A percentile compares a stretch with the other conserved stretches of the same genome.
Conservation (phyloP, 1,140 invertebrate genomes). For the Metopolophium dirhodum region DNA sequence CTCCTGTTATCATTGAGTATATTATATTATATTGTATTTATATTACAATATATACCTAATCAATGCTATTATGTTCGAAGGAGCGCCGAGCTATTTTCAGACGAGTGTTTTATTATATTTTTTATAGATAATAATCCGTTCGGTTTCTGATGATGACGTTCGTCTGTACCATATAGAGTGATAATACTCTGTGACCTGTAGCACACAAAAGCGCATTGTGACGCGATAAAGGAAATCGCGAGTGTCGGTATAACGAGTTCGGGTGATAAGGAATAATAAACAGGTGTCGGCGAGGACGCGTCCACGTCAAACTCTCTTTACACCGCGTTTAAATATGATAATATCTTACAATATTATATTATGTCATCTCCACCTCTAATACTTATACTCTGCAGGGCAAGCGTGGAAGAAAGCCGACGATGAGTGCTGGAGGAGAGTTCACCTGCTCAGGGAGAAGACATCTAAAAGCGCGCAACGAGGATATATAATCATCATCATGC, state of each 20-base stretch:
- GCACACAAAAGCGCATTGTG: conserved; percentile 8
- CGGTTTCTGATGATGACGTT: background rate
- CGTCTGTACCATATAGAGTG: too few species aligned
- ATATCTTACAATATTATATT: background rate
- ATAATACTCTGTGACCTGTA: too few species aligned
- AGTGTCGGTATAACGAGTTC: background rate
- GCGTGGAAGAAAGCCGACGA: too few species aligned
- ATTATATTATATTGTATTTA: background rate
- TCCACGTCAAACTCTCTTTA: background rate
- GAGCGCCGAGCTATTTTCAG: background rate
- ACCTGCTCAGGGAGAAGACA: too few species aligned
- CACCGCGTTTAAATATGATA: background rate
- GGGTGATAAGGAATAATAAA: background rate
- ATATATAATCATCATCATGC: too few species aligned
- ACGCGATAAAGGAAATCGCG: background rate
- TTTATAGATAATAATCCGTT: background rate
- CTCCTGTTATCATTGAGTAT: background rate
- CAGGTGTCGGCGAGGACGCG: background rate
- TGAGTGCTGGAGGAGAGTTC: background rate
- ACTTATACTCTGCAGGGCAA: background rate
- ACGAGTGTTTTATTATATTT: background rate
- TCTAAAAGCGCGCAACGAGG: too few species aligned
- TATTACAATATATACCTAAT: background rate
- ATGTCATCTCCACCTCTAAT: background rate
- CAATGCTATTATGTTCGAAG: background rate